phyloP scores from a whole-genome alignment of 2,113 vertebrate species.

The Pelecanoides urinatrix region DNA sequence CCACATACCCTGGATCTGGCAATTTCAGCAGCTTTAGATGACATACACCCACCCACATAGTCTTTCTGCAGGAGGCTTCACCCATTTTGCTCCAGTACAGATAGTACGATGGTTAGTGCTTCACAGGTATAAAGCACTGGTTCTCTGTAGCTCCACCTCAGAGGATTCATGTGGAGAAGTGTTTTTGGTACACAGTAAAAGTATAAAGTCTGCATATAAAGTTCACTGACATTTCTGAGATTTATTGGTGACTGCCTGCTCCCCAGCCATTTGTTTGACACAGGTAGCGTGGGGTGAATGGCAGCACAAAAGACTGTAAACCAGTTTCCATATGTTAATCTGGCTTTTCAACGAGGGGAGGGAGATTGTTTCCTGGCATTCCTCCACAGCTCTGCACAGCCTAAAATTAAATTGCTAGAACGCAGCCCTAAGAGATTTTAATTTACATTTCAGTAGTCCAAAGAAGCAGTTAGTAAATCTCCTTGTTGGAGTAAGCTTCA shows the following conservation, averaged over 20 bases:
- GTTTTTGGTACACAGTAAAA: neutral
- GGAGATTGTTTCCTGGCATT: neutral
- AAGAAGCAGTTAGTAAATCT: neutral
- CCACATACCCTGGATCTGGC: neutral
- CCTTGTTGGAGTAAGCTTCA: neutral
- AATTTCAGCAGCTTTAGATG: neutral
- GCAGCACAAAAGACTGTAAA: neutral
- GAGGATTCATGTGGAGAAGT: neutral
- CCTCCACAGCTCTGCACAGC: neutral
- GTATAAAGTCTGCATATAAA: neutral
- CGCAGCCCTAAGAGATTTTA: neutral
- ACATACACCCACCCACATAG: neutral
- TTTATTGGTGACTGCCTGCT: neutral
- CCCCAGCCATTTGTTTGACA: neutral
- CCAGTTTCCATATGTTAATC: neutral
- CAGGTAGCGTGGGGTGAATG: neutral
- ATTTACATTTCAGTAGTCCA: slow-evolving; percentile 30
- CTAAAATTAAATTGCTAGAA: slow-evolving; percentile 25
- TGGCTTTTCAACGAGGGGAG: neutral
- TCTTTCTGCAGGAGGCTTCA: neutral
- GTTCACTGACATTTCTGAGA: neutral
- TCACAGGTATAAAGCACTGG: neutral
- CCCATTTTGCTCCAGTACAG: neutral
- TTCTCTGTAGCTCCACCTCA: neutral
- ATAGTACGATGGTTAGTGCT: neutral